Evolutionary conservation across 2,888 invertebrate species (phyloP), one percentile per base, ranked within the genome.

Genomic region (Parnassius glacialis): DNA sequence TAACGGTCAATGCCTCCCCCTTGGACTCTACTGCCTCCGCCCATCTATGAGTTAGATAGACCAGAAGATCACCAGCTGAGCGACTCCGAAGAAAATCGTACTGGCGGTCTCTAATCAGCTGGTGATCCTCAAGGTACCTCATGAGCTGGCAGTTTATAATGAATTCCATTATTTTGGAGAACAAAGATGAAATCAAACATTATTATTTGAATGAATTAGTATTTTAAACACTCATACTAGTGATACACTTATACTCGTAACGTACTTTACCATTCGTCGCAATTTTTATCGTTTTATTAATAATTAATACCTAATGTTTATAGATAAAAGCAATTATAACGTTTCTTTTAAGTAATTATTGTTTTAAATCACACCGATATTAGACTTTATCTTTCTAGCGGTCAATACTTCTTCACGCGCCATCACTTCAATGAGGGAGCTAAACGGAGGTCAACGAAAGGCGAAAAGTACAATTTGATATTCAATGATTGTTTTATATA

Each of bases 401-500:
- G 81, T 81, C 81, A 80, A 80, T 83, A 80, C 80, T 79, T 79
- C 73, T 66, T 61, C 47, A 10, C 34, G 55, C 55, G 59, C 57
- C 63, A 63, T 42, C 7, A 45, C 20, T 53, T 62, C 13, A 45
- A 58, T 10, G 45, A 52, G 54, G 41, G 60, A 45, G 43, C 42
- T 2, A 42, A 42, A 43, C 42, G 48, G n/a, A 20, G 52, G 41
- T 48, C 50, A 13, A 13, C 3, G 10, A 41, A 57, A 52, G 47
- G n/a, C 25, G 13, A 50, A 7, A 61, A n/a, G 25, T 57, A 9
- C 3, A n/a, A 41, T 62, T 59, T 41, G 20, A 53, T 13, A 9
- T 59, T 52, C 63, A 59, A 56, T 63, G 50, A 20, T 44, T 11
- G 42, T n/a, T 59, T 41, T 1, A 1, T 53, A 47, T 13, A 13